These are phyloP conservation scores for Heliconius melpomene DNA, from an alignment of 1,140 invertebrate genomes.

Conservation along the genomic window DNA sequence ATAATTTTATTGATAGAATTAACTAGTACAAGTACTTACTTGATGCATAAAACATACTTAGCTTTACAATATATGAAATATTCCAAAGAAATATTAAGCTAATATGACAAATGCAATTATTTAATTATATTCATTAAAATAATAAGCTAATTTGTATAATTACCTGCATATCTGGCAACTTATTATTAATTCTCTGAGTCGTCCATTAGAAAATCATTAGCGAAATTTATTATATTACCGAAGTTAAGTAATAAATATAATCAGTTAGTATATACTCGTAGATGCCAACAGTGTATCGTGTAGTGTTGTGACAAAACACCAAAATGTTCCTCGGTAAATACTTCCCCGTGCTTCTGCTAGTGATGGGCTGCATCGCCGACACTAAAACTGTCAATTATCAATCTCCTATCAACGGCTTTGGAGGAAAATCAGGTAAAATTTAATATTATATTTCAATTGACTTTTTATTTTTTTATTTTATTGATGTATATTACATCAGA, in stretches of 20 bases:
- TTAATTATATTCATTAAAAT: not conserved
- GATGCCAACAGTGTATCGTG: constrained; percentile 8
- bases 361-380: constrained; percentile 63
- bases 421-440: constrained; percentile 60
- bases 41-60: not conserved
- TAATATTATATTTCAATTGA: not conserved
- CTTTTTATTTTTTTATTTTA: not conserved
- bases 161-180: not conserved
- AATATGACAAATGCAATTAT: not conserved
- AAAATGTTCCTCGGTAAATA: constrained; percentile 56
- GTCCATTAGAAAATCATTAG: constrained; percentile 4
- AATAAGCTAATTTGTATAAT: constrained; percentile 6
- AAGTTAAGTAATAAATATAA: not conserved
- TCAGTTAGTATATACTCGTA: not conserved
- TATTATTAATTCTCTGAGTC: constrained; percentile 2
- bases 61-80: not conserved
- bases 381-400: constrained; percentile 66
- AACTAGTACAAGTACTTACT: too few species aligned
- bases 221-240: not conserved
- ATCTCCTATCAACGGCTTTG: constrained; percentile 47
- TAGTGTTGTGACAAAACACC: constrained; percentile 11
- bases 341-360: constrained; percentile 50
- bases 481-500: not conserved
- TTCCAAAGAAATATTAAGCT: not conserved
- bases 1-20: too few species aligned